A percentile compares a stretch with the other conserved stretches of the same genome.
Conservation (phyloP, 2,797 vertebrate genomes). For the Lithobates pipiens region DNA sequence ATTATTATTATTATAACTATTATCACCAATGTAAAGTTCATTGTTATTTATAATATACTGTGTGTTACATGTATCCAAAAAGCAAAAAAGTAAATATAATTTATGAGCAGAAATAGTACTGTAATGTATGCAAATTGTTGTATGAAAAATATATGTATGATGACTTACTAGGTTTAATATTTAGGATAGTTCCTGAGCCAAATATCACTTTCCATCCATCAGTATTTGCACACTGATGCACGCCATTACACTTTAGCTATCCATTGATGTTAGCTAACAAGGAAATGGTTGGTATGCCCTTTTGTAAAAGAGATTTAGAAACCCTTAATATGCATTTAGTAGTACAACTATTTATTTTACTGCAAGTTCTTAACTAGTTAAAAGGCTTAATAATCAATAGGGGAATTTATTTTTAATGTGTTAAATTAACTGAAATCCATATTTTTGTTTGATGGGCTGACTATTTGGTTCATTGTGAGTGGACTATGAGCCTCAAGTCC, state of each 20-base stretch:
- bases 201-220: constrained; percentile 44
- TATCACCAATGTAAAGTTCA: not conserved
- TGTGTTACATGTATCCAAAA: not conserved
- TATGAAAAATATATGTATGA: not conserved
- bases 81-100: not conserved
- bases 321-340: too few relatives aligned
- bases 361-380: too few relatives aligned
- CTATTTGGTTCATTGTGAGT: too few relatives aligned
- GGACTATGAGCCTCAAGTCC: too few relatives aligned
- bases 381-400: too few relatives aligned
- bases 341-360: too few relatives aligned
- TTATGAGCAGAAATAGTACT: not conserved
- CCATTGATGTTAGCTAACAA: not conserved
- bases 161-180: constrained; percentile 65
- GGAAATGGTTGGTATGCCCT: not conserved
- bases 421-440: too few relatives aligned
- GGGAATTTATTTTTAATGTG: too few relatives aligned
- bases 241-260: not conserved
- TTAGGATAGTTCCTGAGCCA: constrained; percentile 59
- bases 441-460: too few relatives aligned
- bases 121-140: not conserved
- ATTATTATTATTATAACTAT: too few relatives aligned
- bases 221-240: constrained; percentile 16
- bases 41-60: not conserved
- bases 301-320: too few relatives aligned